Evolutionary conservation across 2,888 invertebrate genomes (phyloP).

Genomic region (Hololepta plana): DNA sequence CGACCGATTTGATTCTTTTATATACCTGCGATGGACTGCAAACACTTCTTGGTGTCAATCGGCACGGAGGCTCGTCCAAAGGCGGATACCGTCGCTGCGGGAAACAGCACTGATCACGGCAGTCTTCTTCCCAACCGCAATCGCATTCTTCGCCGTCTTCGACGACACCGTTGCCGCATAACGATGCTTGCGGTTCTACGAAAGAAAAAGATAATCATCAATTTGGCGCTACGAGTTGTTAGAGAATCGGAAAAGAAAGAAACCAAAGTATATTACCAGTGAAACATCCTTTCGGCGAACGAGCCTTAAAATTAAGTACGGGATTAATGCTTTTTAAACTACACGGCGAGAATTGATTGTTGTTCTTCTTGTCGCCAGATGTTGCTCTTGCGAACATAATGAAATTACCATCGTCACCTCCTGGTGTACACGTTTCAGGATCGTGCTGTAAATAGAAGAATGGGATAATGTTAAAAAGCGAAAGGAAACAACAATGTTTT

Average conservation of each 20-base stretch:
- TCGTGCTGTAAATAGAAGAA: conserved; percentile 79
- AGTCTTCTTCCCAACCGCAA: conserved; percentile 97
- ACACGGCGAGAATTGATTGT: conserved; percentile 93
- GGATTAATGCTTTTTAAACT: conserved; percentile 83
- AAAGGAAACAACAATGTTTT: too few species aligned
- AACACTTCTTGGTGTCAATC: conserved; percentile 58
- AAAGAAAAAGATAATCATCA: conserved; percentile 7
- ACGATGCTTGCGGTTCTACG: conserved; percentile 76
- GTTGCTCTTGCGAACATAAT: conserved; percentile 99
- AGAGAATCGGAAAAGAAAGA: conserved; percentile 2
- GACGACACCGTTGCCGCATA: conserved; percentile 96
- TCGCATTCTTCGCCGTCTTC: conserved; percentile 97
- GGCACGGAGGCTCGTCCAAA: conserved; percentile 66
- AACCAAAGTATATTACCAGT: conserved; percentile 39
- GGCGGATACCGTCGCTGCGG: conserved; percentile 72
- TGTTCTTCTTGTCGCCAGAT: conserved; percentile 93
- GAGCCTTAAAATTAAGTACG: conserved; percentile 79
- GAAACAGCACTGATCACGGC: conserved; percentile 83
- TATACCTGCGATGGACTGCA: conserved; percentile 68
- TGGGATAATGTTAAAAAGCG: too few species aligned
- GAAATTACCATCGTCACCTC: conserved; percentile 92
- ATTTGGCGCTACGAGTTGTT: too few species aligned
- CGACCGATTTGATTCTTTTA: neutral
- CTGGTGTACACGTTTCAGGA: conserved; percentile 85
- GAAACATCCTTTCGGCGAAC: conserved; percentile 81